Conservation (phyloP, 2,888 invertebrate species). For the Onthophagus sagittarius region DNA sequence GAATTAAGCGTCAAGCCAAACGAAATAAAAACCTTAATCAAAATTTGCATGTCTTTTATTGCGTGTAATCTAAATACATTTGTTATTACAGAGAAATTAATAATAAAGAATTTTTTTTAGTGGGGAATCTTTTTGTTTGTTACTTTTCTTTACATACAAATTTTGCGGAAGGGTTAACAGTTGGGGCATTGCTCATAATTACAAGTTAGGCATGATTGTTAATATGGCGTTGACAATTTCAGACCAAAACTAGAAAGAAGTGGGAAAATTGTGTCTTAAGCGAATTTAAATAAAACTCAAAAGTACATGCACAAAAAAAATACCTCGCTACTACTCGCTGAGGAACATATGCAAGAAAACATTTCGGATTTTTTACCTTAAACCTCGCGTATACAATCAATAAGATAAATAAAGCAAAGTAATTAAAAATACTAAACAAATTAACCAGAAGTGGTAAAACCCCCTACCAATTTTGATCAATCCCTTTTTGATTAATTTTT, state of each 20-base stretch:
- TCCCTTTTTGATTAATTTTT: not conserved
- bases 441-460: constrained; percentile 9
- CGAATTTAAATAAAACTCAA: not conserved
- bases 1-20: constrained; percentile 22
- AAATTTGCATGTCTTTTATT: constrained; percentile 38
- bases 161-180: constrained; percentile 32
- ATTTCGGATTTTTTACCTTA: constrained; percentile 20
- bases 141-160: constrained; percentile 30
- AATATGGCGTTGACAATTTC: constrained; percentile 31
- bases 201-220: constrained; percentile 28
- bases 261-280: not conserved
- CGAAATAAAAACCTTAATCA: constrained; percentile 36
- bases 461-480: not conserved
- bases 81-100: constrained; percentile 14
- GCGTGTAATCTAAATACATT: constrained; percentile 17
- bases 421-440: constrained; percentile 12
- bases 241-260: constrained; percentile 35
- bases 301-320: constrained; percentile 19
- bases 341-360: constrained; percentile 33
- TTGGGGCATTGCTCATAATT: constrained; percentile 22
- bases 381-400: not conserved
- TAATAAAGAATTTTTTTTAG: not conserved
- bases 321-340: constrained; percentile 28
- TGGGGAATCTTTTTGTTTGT: not conserved
- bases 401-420: not conserved